A percentile compares a stretch with the other conserved stretches of the same genome.
These are phyloP conservation scores for Beroe forskalii DNA, from an alignment of 37 sponge, comb jelly and placozoan genomes.

Conservation along the genomic window DNA sequence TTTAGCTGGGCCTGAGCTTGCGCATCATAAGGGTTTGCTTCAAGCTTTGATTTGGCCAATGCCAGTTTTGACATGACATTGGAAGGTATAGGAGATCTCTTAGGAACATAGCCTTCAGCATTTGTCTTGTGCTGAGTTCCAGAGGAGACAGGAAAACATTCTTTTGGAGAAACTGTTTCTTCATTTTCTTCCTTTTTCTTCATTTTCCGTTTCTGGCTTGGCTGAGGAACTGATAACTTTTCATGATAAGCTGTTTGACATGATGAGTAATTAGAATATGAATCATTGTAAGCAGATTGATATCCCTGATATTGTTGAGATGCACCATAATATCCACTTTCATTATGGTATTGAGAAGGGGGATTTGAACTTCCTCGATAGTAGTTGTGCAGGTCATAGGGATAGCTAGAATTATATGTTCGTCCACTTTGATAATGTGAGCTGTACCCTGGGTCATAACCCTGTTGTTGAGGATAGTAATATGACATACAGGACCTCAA, in stretches of 20 bases:
- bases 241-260: no score
- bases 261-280: no score
- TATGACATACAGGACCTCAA: no score
- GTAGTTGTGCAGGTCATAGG: no score
- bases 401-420: no score
- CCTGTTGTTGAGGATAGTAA: neutral
- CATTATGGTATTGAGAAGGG: neutral
- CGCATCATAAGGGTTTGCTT: neutral
- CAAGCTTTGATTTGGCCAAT: constrained; percentile 41
- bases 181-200: neutral
- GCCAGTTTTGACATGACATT: constrained; percentile 5
- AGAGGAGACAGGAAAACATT: constrained; percentile 28
- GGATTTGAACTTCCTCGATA: no score
- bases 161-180: neutral
- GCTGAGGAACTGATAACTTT: neutral
- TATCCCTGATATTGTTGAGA: neutral
- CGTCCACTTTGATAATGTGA: no score
- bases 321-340: neutral
- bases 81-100: constrained; percentile 32
- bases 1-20: constrained; percentile 14
- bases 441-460: neutral
- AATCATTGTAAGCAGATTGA: neutral
- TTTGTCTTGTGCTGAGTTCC: constrained; percentile 17
- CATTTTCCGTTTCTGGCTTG: neutral
- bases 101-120: constrained; percentile 46